phyloP scores from a whole-genome alignment of 2,113 vertebrate species.

The Silurus asotus region DNA sequence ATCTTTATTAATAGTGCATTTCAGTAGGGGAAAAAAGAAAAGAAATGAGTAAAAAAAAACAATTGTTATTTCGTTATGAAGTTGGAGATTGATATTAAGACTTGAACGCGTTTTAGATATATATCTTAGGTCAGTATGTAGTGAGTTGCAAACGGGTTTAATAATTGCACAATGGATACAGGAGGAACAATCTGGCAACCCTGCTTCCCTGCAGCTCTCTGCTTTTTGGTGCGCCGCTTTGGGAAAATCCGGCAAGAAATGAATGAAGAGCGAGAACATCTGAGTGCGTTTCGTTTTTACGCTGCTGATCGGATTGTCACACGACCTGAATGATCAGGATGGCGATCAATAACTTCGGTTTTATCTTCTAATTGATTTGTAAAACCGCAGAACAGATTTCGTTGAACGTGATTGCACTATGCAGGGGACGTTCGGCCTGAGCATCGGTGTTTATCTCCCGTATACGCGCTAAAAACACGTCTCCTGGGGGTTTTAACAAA shows the following conservation, averaged over 20 bases:
- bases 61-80: neutral
- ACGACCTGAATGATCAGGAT: neutral
- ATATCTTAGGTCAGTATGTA: neutral
- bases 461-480: conserved; percentile 1
- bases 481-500: neutral
- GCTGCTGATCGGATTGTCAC: neutral
- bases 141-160: neutral
- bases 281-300: neutral
- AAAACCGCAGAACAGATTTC: neutral
- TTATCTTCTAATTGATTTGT: neutral
- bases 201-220: too few relatives aligned
- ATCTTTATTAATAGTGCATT: neutral
- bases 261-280: neutral
- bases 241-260: conserved; percentile 13
- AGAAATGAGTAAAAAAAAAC: neutral
- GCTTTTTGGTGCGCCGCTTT: neutral
- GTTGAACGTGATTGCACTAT: conserved; percentile 19
- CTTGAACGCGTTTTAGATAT: neutral
- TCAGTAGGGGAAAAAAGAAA: neutral
- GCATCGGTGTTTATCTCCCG: neutral
- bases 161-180: too few relatives aligned
- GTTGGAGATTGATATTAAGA: neutral
- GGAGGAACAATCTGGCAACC: neutral
- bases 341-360: neutral
- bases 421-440: conserved; percentile 13